A percentile compares a stretch with the other conserved stretches of the same genome.
Evolutionary conservation across 2,888 invertebrate genomes (phyloP).

Genomic region (Abrostola triplasia): DNA sequence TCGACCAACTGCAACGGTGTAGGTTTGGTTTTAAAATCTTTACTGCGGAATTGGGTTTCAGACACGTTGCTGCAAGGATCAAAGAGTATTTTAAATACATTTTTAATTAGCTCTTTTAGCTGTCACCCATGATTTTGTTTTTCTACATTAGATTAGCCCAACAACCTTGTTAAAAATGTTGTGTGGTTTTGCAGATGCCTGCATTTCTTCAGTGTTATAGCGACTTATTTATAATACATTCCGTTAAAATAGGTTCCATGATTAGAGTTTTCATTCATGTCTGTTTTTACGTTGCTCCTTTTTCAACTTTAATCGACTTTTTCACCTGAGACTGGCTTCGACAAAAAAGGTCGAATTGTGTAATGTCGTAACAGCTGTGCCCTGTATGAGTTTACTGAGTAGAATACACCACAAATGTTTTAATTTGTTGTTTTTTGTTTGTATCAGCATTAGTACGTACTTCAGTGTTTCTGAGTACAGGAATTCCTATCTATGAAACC

Average conservation of each 20-base stretch:
- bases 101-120: too few relatives aligned
- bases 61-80: neutral
- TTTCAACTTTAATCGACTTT: too few relatives aligned
- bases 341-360: neutral
- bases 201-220: too few relatives aligned
- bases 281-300: too few relatives aligned
- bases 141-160: too few relatives aligned
- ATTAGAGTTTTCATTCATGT: too few relatives aligned
- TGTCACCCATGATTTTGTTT: too few relatives aligned
- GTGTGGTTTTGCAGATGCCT: too few relatives aligned
- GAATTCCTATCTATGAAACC: too few relatives aligned
- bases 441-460: neutral
- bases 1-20: conserved; percentile 19
- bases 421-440: conserved; percentile 1
- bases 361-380: neutral
- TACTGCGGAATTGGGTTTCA: neutral
- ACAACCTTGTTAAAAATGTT: too few relatives aligned
- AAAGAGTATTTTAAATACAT: neutral
- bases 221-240: too few relatives aligned
- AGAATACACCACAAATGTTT: neutral
- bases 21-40: conserved; percentile 11
- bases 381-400: neutral
- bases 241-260: too few relatives aligned
- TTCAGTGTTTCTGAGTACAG: neutral
- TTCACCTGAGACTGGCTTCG: neutral